These are phyloP conservation scores for Ivindomyrus marchei DNA, from an alignment of 2,113 vertebrate genomes.

Conservation along the genomic window DNA sequence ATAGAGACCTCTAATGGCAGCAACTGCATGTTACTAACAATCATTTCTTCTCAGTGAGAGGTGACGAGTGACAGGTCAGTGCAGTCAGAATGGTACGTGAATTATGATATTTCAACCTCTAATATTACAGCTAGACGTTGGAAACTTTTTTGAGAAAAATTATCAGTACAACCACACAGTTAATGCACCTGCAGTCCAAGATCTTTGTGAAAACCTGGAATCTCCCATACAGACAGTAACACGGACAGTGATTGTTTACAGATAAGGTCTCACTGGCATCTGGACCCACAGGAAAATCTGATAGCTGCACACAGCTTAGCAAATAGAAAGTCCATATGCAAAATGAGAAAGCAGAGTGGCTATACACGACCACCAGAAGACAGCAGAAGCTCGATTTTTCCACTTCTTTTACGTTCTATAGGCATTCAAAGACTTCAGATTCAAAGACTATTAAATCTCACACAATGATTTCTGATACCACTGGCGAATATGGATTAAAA, in stretches of 20 bases:
- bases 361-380: background rate
- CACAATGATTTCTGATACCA: background rate
- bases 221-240: background rate
- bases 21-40: background rate
- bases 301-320: constrained; percentile 29
- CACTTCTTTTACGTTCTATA: background rate
- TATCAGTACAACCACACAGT: background rate
- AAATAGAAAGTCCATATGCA: background rate
- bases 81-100: background rate
- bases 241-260: background rate
- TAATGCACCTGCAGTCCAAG: background rate
- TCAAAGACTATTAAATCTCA: background rate
- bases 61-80: background rate
- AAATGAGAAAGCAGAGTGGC: background rate
- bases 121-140: background rate
- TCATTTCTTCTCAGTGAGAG: background rate
- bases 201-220: background rate
- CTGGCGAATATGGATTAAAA: background rate
- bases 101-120: background rate
- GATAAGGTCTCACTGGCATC: constrained; percentile 44
- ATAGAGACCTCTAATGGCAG: background rate
- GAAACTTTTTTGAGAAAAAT: background rate
- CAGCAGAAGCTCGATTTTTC: background rate
- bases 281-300: constrained; percentile 52
- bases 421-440: background rate